Evolutionary conservation across 2,113 vertebrate species (phyloP).

Genomic region (Perognathus longimembris): DNA sequence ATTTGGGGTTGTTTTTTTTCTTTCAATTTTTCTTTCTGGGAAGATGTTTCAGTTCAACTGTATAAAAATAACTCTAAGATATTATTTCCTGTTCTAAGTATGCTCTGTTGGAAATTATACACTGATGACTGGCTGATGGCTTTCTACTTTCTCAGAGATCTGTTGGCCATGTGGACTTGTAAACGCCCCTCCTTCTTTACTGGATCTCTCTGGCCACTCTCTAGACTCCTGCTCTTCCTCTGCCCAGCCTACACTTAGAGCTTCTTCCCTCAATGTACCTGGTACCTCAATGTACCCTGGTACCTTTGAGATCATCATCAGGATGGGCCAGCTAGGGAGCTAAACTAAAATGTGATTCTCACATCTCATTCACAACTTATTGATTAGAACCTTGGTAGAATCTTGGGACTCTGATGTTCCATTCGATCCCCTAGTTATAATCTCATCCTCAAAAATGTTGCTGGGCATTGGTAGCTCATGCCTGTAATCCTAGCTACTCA

Average conservation of each 20-base stretch:
- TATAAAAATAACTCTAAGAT: slow-evolving; percentile 21
- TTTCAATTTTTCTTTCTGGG: neutral
- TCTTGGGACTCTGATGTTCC: neutral
- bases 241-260: neutral
- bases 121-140: neutral
- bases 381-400: neutral
- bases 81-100: slow-evolving; percentile 2
- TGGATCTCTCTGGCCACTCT: neutral
- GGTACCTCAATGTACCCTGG: no score
- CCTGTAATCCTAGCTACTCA: no score
- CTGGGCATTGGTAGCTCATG: no score
- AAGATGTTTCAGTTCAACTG: slow-evolving; percentile 50
- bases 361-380: neutral
- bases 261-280: neutral
- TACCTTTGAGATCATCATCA: neutral
- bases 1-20: neutral
- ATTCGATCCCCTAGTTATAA: neutral
- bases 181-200: neutral
- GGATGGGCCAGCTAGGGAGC: neutral
- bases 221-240: neutral
- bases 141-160: neutral
- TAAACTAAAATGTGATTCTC: neutral
- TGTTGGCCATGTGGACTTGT: neutral
- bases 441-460: no score
- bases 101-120: neutral